A percentile compares a stretch with the other conserved stretches of the same genome.
phyloP scores from a whole-genome alignment of 2,797 vertebrate genomes.

The Crypturellus tataupa region DNA sequence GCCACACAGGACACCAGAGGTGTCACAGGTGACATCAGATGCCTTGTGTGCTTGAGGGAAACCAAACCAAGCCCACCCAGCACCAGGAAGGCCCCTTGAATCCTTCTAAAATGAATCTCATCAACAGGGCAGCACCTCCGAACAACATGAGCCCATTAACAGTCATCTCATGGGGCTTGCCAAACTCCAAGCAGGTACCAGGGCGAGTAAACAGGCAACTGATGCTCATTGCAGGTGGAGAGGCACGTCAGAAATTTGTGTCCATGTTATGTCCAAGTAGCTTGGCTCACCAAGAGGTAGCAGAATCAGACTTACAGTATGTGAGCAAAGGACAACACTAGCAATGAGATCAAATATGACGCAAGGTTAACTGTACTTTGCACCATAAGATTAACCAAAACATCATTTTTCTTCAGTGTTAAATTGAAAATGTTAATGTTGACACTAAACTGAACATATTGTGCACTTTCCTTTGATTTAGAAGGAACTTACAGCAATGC shows the following conservation, averaged over 20 bases:
- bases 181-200: background rate
- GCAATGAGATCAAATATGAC: background rate
- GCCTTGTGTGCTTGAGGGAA: background rate
- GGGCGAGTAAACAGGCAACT: background rate
- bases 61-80: background rate
- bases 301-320: background rate
- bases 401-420: background rate
- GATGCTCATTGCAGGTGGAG: background rate
- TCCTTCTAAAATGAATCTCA: background rate
- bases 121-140: background rate
- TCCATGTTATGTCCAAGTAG: background rate
- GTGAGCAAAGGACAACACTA: background rate
- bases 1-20: background rate
- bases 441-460: background rate
- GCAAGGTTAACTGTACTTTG: background rate
- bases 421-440: background rate
- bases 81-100: accelerated
- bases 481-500: background rate
- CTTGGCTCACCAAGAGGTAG: background rate
- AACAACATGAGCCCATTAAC: background rate
- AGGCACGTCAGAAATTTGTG: background rate
- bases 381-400: background rate
- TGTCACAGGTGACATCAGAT: background rate
- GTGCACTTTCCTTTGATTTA: background rate
- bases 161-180: background rate